These are phyloP conservation scores for Callorhinus ursinus DNA, from an alignment of 2,113 vertebrate genomes.

Conservation along the genomic window DNA sequence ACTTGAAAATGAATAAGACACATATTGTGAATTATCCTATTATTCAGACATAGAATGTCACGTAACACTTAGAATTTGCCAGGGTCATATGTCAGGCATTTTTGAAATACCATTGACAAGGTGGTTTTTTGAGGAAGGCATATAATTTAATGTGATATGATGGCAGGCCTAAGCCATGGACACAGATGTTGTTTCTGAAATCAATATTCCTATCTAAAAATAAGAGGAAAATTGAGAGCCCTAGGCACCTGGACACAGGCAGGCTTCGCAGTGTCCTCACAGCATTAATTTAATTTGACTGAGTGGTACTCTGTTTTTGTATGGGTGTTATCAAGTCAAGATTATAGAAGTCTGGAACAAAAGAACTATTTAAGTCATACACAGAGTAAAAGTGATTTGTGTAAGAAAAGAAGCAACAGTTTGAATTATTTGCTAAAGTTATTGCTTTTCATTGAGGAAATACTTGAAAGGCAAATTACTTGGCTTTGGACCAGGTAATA, in stretches of 20 bases:
- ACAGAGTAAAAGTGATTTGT: neutral
- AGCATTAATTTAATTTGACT: neutral
- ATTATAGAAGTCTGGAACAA: neutral
- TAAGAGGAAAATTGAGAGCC: neutral
- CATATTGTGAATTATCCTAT: slow-evolving; percentile 20
- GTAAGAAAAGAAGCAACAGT: neutral
- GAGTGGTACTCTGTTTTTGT: neutral
- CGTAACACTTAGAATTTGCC: neutral
- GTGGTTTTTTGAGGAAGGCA: neutral
- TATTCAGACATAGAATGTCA: slow-evolving; percentile 12
- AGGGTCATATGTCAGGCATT: neutral
- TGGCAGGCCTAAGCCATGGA: neutral
- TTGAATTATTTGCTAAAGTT: neutral
- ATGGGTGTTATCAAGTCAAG: neutral
- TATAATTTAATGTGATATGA: neutral
- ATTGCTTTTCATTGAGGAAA: neutral
- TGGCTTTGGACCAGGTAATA: neutral
- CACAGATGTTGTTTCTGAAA: slow-evolving; percentile 38
- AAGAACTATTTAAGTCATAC: neutral
- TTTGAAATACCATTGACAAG: slow-evolving; percentile 51
- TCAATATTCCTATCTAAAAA: slow-evolving; percentile 16
- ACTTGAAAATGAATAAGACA: slow-evolving; percentile 34
- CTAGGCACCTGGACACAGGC: neutral
- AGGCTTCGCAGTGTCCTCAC: neutral
- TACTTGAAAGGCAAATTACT: neutral